Conservation (phyloP, 2,888 invertebrate genomes). For the Coleophora flavipennella region DNA sequence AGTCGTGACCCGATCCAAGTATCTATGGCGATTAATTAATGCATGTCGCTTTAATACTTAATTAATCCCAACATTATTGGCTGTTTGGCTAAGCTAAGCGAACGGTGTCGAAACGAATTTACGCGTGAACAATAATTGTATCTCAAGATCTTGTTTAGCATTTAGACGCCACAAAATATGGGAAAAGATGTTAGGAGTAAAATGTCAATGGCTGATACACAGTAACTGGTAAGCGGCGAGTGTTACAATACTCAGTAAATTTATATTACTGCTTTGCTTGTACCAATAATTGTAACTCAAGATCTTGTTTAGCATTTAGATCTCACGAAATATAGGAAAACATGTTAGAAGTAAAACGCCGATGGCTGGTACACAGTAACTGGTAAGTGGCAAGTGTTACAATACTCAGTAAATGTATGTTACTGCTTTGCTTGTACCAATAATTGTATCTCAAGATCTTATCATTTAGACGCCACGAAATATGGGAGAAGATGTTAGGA, state of each 20-base stretch:
- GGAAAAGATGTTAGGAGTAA: constrained; percentile 23
- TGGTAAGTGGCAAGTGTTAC: too few relatives aligned
- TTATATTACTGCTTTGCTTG: too few relatives aligned
- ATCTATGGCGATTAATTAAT: constrained; percentile 11
- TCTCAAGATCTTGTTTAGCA: constrained; percentile 17
- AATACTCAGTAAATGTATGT: too few relatives aligned
- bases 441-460: constrained; percentile 7
- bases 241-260: too few relatives aligned
- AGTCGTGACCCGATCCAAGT: constrained; percentile 12
- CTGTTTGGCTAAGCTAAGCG: neutral
- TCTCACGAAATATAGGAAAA: constrained; percentile 27
- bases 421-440: too few relatives aligned
- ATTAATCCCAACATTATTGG: constrained; percentile 6
- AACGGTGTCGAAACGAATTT: constrained; percentile 5
- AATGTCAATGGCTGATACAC: constrained; percentile 23
- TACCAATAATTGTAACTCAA: constrained; percentile 6
- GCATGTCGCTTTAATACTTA: constrained; percentile 5
- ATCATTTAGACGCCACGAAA: constrained; percentile 27
- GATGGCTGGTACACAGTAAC: constrained; percentile 21
- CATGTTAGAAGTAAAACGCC: constrained; percentile 23
- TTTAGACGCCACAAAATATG: constrained; percentile 28
- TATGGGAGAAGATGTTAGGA: constrained; percentile 25
- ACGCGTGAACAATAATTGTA: constrained; percentile 5
- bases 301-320: constrained; percentile 24
- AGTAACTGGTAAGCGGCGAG: too few relatives aligned